Evolutionary conservation across 23 tunicate genomes (phyloP).

Genomic region (Trididemnum clinides): DNA sequence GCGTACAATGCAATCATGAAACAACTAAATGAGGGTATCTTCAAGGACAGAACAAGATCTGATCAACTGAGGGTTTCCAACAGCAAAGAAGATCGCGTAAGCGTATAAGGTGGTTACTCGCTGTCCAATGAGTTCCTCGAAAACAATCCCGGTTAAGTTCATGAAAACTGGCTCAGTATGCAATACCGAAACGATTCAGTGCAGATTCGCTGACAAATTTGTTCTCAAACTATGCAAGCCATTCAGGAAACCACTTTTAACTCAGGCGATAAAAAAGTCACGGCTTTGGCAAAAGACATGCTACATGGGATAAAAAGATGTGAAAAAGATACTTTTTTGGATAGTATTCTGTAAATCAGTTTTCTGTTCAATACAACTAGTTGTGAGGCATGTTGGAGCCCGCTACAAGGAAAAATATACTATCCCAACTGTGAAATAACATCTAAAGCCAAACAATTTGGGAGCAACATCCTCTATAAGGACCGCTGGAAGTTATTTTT

Average conservation of each 20-base stretch:
- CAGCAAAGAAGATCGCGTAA: slow-evolving; percentile 34
- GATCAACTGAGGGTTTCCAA: slow-evolving; percentile 23
- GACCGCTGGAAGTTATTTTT: not conserved
- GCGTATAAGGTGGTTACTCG: slow-evolving; percentile 16
- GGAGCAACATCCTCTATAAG: not conserved
- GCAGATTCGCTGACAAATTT: slow-evolving; percentile 2
- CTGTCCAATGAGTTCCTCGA: slow-evolving; percentile 33
- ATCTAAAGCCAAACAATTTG: not conserved
- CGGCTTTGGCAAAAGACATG: slow-evolving; percentile 7
- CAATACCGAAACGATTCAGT: slow-evolving; percentile 11
- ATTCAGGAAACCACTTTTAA: slow-evolving; percentile 10
- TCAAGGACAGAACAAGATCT: slow-evolving; percentile 37
- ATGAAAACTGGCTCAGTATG: not conserved
- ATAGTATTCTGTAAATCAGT: not conserved
- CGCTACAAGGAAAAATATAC: not conserved
- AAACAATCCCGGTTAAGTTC: slow-evolving; percentile 4
- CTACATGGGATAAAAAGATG: not conserved
- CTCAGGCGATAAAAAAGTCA: slow-evolving; percentile 9
- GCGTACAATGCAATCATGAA: slow-evolving; percentile 28
- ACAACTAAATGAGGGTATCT: slow-evolving; percentile 22
- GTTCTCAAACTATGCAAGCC: not conserved
- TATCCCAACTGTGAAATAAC: slow-evolving; percentile 1
- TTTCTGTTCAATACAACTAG: not conserved
- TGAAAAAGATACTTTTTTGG: not conserved
- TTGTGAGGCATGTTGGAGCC: not conserved